These are phyloP conservation scores for Latheticus oryzae DNA, from an alignment of 2,888 invertebrate species.

Conservation along the genomic window DNA sequence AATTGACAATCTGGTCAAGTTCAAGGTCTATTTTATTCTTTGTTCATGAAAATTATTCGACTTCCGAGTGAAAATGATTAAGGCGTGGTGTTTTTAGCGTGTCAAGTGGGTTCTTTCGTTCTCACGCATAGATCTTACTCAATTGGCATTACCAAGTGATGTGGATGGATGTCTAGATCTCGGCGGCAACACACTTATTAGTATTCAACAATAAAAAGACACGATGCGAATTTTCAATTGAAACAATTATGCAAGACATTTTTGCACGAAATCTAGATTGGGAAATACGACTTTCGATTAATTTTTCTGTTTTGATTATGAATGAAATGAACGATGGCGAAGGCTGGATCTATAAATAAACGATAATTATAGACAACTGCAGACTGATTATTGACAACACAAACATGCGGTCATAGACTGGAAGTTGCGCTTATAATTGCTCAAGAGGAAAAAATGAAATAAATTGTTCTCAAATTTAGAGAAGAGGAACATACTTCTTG, in stretches of 20 bases:
- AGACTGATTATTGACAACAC: slow-evolving; percentile 29
- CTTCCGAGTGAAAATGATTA: slow-evolving; percentile 24
- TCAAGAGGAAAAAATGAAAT: slow-evolving; percentile 9
- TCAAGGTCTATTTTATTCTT: too few species aligned
- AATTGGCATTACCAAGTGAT: slow-evolving; percentile 38
- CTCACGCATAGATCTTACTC: slow-evolving; percentile 51
- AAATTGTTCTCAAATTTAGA: too few species aligned
- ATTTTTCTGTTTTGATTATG: slow-evolving; percentile 29
- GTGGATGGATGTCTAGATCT: slow-evolving; percentile 41
- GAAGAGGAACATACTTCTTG: too few species aligned
- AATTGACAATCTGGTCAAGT: too few species aligned
- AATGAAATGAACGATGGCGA: slow-evolving; percentile 25
- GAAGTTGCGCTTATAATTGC: slow-evolving; percentile 10
- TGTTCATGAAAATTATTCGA: too few species aligned
- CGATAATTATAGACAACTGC: slow-evolving; percentile 32
- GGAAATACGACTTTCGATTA: slow-evolving; percentile 34
- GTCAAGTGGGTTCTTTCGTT: slow-evolving; percentile 53
- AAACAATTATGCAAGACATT: slow-evolving; percentile 39
- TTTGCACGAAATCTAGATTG: slow-evolving; percentile 39
- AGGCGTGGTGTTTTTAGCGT: slow-evolving; percentile 49
- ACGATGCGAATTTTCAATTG: slow-evolving; percentile 38
- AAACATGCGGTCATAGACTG: slow-evolving; percentile 23
- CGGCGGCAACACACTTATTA: slow-evolving; percentile 36
- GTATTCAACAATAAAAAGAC: slow-evolving; percentile 37
- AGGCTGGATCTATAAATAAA: slow-evolving; percentile 37